Evolutionary conservation across 1,140 invertebrate species (phyloP).

Genomic region (Nephila pilipes): DNA sequence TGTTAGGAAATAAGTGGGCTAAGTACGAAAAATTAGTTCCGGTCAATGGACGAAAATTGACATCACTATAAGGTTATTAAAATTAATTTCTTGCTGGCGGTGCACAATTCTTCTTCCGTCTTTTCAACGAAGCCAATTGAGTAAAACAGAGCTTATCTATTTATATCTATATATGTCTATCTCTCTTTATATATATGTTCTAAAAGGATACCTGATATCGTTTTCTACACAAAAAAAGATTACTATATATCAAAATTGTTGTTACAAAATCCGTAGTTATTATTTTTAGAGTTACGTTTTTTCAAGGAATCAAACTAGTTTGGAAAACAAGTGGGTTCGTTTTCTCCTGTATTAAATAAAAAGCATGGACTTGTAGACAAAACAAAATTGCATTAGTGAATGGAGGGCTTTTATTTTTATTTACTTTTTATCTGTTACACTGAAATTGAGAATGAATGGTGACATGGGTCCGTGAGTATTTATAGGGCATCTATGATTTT

Average conservation of each 20-base stretch:
- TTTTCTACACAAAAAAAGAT: no score
- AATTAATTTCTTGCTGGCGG: no score
- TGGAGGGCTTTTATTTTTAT: neutral
- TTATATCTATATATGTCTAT: no score
- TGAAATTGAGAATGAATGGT: neutral
- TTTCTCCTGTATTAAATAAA: neutral
- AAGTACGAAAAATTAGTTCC: no score
- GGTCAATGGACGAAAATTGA: no score
- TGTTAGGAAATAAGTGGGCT: no score
- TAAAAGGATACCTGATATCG: no score
- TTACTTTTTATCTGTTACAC: neutral
- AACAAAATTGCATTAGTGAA: neutral
- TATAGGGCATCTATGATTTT: neutral
- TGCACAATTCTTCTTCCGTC: no score
- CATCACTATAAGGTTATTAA: no score
- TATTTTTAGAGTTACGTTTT: neutral
- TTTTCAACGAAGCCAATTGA: no score
- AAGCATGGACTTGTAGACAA: neutral
- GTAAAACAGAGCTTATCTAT: no score
- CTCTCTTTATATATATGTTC: no score
- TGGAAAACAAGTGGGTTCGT: neutral
- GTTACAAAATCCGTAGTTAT: neutral
- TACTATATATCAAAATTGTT: neutral
- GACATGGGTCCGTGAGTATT: neutral
- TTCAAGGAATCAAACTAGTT: neutral